Conservation (phyloP, 2,113 vertebrate genomes). For the Dasyprocta punctata region DNA sequence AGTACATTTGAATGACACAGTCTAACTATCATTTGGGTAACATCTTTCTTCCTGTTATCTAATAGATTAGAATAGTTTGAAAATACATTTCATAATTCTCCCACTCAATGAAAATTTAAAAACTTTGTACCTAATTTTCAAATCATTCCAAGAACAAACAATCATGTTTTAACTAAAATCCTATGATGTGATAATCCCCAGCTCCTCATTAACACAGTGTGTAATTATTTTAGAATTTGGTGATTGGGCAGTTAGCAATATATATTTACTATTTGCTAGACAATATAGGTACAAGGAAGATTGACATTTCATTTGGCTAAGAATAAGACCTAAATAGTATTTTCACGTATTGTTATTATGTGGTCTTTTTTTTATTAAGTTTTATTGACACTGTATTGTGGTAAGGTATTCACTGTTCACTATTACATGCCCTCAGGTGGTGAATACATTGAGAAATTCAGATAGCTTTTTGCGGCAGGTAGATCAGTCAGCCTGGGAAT, state of each 20-base stretch:
- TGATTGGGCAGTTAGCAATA: not conserved
- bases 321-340: not conserved
- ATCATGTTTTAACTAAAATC: not conserved
- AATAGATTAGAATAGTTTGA: not conserved
- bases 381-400: not conserved
- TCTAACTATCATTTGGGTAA: not conserved
- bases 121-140: not conserved
- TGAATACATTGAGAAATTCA: not conserved
- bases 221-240: not conserved
- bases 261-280: not conserved
- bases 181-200: not conserved
- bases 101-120: not conserved
- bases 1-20: slow-evolving; percentile 36
- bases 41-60: not conserved
- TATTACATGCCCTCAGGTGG: not conserved
- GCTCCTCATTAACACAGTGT: not conserved
- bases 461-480: not conserved
- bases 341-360: not conserved
- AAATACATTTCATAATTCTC: not conserved
- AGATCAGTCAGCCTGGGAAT: not conserved
- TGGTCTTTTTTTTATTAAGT: not conserved
- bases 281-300: not conserved
- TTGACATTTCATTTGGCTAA: not conserved
- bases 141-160: not conserved
- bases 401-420: not conserved